Evolutionary conservation across 2,888 invertebrate genomes (phyloP), one percentile per base, ranked within the genome.

Genomic region (Noctua fimbriata): DNA sequence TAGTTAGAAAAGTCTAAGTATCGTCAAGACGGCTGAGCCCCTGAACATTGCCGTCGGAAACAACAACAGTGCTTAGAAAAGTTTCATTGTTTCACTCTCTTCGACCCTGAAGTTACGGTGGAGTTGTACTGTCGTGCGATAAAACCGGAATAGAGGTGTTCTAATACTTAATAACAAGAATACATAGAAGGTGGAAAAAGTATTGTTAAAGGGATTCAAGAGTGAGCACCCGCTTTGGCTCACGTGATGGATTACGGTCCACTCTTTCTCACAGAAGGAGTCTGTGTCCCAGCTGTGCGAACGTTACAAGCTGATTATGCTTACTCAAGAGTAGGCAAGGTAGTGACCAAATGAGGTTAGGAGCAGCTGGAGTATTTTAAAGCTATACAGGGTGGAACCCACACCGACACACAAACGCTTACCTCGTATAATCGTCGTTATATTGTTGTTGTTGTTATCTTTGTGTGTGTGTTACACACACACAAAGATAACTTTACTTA

Each of bases 11-110:
- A 73, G 65, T 82, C 63, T 73, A 80, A 87, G 74, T 86, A 82
- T 73, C 67, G 16, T 69, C 76, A 71, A 80, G 49, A 44, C 2
- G 67, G 49, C 71, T 71, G 78, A 77, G 78, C 78, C 74, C 63
- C 74, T 47, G 78, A 79, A 78, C 47, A 72, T 84, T 81, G 63
- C 70, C 28, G 10, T 44, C 9, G 28, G 28, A 69, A 88, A 86
- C 79, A 88, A 88, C 82, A 88, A 88, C 76, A 73, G 78, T 87
- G 49, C 86, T 87, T 86, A 77, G 24, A 77, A 72, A 88, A 88
- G 63, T 88, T 86, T 76, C 44, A 84, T 76, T 81, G 81, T 79
- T 76, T 75, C 69, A 78, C 73, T 85, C 63, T 75, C 65, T 41
- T 21, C 70, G 76, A 63, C 77, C 74, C 78, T 81, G 66, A 77